Conservation (phyloP, 2,888 invertebrate species). For the Argyresthia albistria region DNA sequence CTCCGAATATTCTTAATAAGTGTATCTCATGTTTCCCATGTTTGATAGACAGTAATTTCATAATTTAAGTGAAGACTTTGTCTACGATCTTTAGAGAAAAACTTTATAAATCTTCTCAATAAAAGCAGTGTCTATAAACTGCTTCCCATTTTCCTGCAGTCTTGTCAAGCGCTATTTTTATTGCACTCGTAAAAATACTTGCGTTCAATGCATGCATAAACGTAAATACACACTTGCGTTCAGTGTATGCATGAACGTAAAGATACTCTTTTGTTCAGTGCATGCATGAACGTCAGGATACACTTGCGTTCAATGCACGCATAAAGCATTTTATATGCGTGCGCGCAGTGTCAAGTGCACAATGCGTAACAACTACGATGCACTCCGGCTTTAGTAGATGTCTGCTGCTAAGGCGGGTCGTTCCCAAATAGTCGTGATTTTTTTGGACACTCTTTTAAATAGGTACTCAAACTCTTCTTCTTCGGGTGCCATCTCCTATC, state of each 20-base stretch:
- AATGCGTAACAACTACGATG: background rate
- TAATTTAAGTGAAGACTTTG: too few relatives aligned
- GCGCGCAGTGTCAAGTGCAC: constrained; percentile 1
- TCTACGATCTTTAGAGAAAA: too few relatives aligned
- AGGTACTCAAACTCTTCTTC: too few relatives aligned
- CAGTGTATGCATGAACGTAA: constrained; percentile 2
- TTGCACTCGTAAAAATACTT: background rate
- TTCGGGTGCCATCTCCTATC: too few relatives aligned
- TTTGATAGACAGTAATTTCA: too few relatives aligned
- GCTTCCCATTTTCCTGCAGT: background rate
- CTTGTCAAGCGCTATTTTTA: background rate
- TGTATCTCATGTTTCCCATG: too few relatives aligned
- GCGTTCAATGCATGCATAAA: too few relatives aligned
- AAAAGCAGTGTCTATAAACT: too few relatives aligned
- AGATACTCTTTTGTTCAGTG: background rate
- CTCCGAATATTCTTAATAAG: too few relatives aligned
- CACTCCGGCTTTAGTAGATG: background rate
- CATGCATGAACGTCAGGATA: too few relatives aligned
- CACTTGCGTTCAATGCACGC: background rate
- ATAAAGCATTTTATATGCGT: constrained; percentile 2
- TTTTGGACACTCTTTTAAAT: too few relatives aligned
- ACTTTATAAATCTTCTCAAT: too few relatives aligned
- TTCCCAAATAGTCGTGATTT: background rate
- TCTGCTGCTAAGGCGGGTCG: background rate
- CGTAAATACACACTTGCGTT: background rate